Base-by-base conservation (phyloP, 1,140 invertebrate genomes). In the Drosophila elegans region DNA sequence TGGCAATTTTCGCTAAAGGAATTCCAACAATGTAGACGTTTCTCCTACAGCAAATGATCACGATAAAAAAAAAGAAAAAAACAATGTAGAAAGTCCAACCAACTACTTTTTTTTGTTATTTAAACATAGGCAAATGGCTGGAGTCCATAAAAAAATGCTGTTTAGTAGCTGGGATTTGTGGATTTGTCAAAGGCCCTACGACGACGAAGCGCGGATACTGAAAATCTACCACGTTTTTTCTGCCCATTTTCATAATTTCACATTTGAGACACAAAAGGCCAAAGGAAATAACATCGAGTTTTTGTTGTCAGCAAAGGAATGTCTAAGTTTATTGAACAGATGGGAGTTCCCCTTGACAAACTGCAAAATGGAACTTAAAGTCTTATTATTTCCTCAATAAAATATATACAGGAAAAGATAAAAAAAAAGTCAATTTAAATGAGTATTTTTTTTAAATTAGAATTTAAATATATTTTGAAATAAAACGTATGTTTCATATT, bases 21-120 rank as follows among this genome's bases (percentile, higher is more conserved):
- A 86, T 86, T 88, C 57, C 79, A 86, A 86, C 83, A 86, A 86
- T 83, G 83, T 66, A 86, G 83, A 86, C 83, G 72, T 88, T 89
- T 86, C 83, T 63, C 67, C 79, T 80, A 89, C 83, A 79, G 71
- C 80, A 74, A 67, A 76, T 67, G 67, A 77, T 38, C 55, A 63
- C 34, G 16, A 21, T 1, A 21, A 21, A 21, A 21, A 21, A 21
- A 21, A 21, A 44, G 34, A 25, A 60, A 53, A 51, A 71, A 49
- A 34, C 32, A 32, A 71, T 64, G 44, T 38, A 34, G 44, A 78
- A 59, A 69, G 64, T 76, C 62, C 42, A 78, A 78, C 62, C 42
- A 78, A 78, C 74, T 78, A 71, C 3, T 61, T 62, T 80, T 72
- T 67, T 48, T 16, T 45, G 54, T 36, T 34, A 12, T 32, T 13